Percentiles rank a stretch among this genome's conserved stretches.
Evolutionary conservation across 2,113 vertebrate genomes (phyloP).

Genomic region (Butastur rufipennis): DNA sequence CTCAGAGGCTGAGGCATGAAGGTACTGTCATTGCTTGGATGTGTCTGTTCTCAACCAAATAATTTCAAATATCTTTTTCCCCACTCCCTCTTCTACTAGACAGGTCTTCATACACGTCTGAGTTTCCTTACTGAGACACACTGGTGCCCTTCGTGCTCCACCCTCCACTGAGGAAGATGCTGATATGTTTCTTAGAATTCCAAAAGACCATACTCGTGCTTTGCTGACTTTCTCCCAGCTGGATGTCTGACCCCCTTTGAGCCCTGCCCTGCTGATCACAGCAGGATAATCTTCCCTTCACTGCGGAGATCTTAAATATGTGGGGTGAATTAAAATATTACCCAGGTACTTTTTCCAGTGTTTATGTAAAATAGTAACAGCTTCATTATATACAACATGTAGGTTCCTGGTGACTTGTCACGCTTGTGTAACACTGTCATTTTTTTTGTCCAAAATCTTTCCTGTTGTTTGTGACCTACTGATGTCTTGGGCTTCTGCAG

Average conservation of each 20-base stretch:
- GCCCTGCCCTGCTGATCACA: too few species aligned
- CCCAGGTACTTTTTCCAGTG: neutral
- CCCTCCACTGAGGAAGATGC: neutral
- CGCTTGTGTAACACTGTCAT: accelerated
- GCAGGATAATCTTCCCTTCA: neutral
- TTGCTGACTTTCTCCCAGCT: neutral
- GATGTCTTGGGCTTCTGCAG: neutral
- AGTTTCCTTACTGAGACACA: neutral
- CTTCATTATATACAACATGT: neutral
- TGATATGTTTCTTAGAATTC: neutral
- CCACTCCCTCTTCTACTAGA: neutral
- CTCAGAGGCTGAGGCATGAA: neutral
- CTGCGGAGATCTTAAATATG: neutral
- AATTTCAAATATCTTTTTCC: neutral
- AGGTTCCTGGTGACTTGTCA: neutral
- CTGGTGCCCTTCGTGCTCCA: neutral
- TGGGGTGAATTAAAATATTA: too few species aligned
- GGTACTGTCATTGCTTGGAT: accelerated
- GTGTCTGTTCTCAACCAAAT: neutral
- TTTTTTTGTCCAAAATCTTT: neutral
- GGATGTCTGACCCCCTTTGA: neutral
- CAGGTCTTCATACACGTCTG: accelerated
- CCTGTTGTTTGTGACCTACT: neutral
- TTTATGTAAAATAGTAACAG: neutral
- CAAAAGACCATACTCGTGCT: accelerated